These are phyloP conservation scores for Sternotherus odoratus DNA, from an alignment of 2,797 vertebrate genomes.

Conservation along the genomic window DNA sequence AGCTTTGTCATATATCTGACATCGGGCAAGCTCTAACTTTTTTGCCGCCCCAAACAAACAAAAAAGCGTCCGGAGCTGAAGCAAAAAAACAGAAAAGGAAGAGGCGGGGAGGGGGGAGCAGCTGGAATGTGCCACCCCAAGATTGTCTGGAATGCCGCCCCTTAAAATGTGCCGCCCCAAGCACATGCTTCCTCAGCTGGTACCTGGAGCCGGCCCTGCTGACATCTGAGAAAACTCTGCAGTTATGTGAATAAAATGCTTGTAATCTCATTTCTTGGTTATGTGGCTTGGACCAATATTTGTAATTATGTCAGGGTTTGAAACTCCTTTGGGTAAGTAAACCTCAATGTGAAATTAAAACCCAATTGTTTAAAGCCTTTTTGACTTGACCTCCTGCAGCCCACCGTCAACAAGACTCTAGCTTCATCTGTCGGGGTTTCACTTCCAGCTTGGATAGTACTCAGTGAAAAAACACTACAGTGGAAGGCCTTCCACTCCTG, in stretches of 20 bases:
- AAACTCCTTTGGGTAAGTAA: neutral
- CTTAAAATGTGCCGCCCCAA: too few relatives aligned
- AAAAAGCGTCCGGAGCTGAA: too few relatives aligned
- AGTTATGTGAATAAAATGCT: neutral
- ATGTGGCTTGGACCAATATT: neutral
- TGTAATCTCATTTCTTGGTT: neutral
- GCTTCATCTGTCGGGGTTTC: neutral
- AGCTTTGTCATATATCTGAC: too few relatives aligned
- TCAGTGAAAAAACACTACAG: neutral
- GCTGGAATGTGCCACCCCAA: too few relatives aligned
- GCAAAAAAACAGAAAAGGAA: too few relatives aligned
- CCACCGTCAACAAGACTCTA: neutral
- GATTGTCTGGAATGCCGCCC: too few relatives aligned
- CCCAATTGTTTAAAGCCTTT: slow-evolving; percentile 2
- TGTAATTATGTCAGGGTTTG: neutral
- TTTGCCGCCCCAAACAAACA: too few relatives aligned
- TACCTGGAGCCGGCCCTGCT: neutral
- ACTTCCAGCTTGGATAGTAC: neutral
- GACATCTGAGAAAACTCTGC: neutral
- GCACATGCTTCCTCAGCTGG: too few relatives aligned
- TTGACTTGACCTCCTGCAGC: neutral
- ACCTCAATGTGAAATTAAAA: neutral
- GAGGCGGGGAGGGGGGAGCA: too few relatives aligned
- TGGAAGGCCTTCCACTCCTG: neutral
- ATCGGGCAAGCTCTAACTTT: too few relatives aligned